Conservation (phyloP, 2,888 invertebrate species). For the Eutolmus rufibarbis region DNA sequence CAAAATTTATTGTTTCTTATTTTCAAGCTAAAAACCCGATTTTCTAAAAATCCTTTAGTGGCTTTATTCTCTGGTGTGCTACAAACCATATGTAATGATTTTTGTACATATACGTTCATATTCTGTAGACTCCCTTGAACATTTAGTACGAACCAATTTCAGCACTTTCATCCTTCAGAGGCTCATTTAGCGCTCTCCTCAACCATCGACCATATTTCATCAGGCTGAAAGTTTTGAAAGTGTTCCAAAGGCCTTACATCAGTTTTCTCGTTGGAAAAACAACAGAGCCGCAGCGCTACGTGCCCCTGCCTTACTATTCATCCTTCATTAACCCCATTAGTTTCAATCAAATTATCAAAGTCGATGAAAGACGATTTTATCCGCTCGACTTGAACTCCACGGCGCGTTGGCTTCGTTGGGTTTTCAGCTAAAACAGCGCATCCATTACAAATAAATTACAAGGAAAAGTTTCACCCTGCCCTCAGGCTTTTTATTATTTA, state of each 20-base stretch:
- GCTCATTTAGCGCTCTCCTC: neutral
- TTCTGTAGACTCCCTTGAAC: too few species aligned
- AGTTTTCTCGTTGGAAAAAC: neutral
- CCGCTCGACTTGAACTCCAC: neutral
- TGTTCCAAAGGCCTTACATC: neutral
- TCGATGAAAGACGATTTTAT: neutral
- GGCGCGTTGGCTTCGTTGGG: neutral
- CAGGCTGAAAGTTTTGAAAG: neutral
- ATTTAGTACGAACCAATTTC: neutral
- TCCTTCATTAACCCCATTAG: constrained; percentile 25
- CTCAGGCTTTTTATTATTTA: neutral
- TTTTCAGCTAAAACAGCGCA: neutral
- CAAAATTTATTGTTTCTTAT: too few species aligned
- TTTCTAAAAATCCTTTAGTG: neutral
- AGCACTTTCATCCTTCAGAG: neutral
- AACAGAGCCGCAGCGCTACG: neutral
- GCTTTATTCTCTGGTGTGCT: neutral
- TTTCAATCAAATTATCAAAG: constrained; percentile 33
- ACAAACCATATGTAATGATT: neutral
- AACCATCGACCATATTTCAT: neutral
- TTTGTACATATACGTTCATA: neutral
- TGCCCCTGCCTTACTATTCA: neutral
- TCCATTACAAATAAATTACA: neutral
- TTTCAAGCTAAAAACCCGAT: neutral
- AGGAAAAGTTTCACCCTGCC: neutral